phyloP scores from a whole-genome alignment of 1,140 invertebrate species.

The Periplaneta americana region DNA sequence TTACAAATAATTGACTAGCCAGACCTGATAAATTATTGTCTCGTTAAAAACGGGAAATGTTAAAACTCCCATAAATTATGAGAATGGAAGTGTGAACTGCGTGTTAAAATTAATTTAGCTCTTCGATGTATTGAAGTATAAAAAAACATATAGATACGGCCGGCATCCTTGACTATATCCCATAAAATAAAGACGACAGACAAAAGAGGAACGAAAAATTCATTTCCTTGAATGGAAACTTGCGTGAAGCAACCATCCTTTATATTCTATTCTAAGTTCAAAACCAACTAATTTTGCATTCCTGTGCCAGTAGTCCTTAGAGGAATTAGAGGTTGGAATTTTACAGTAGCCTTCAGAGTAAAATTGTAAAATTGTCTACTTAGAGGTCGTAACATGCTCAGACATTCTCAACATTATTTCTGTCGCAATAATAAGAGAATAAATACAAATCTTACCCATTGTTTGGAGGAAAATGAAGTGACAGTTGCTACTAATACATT shows the following conservation, averaged over 20 bases:
- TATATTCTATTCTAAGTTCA: background rate
- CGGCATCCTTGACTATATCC: background rate
- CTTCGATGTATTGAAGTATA: no score
- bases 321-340: background rate
- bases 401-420: background rate
- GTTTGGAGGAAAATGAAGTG: background rate
- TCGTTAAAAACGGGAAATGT: no score
- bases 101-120: no score
- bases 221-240: background rate
- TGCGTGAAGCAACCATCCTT: background rate
- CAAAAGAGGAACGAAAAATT: background rate
- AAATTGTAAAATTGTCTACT: background rate
- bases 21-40: no score
- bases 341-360: background rate
- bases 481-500: background rate
- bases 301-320: background rate
- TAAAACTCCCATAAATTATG: no score
- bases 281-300: background rate
- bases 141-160: no score
- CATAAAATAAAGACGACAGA: background rate
- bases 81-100: no score
- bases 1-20: no score
- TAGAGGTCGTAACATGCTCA: background rate
- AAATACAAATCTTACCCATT: background rate
- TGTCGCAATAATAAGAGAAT: background rate